Percentiles rank a stretch among this genome's conserved stretches.
phyloP scores from a whole-genome alignment of 2,888 invertebrate genomes.

The Sicus ferrugineus region DNA sequence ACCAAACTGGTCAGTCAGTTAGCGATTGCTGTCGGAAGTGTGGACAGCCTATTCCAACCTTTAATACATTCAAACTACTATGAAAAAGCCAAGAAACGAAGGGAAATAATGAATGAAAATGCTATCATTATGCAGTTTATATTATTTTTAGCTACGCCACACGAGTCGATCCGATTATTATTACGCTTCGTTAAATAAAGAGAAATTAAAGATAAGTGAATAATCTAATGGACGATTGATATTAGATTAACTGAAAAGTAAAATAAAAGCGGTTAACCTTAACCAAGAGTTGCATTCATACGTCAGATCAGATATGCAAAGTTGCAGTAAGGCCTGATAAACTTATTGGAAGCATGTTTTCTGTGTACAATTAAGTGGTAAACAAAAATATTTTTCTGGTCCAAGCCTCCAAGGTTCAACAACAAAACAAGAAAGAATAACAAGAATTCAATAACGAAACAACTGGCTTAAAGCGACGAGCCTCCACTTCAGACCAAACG shows the following conservation, averaged over 20 bases:
- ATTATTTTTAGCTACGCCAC: conserved; percentile 3
- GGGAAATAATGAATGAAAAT: not conserved
- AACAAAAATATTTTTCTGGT: conserved; percentile 34
- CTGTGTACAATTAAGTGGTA: not conserved
- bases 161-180: not conserved
- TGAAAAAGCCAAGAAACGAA: not conserved
- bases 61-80: no score
- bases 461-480: not conserved
- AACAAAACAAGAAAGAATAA: no score
- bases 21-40: no score
- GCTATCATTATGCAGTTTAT: not conserved
- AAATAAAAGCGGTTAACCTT: not conserved
- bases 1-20: no score
- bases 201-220: not conserved
- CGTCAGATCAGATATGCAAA: conserved; percentile 12
- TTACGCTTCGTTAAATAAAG: not conserved
- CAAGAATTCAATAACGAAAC: not conserved
- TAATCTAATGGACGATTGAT: not conserved
- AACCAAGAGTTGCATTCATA: not conserved
- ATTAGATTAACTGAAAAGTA: not conserved
- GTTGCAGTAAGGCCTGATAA: not conserved
- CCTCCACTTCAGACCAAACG: no score
- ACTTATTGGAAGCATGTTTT: not conserved
- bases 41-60: no score
- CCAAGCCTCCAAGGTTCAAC: conserved; percentile 11